These are phyloP conservation scores for Nothoprocta pentlandii DNA, from an alignment of 2,113 vertebrate genomes.

Conservation along the genomic window DNA sequence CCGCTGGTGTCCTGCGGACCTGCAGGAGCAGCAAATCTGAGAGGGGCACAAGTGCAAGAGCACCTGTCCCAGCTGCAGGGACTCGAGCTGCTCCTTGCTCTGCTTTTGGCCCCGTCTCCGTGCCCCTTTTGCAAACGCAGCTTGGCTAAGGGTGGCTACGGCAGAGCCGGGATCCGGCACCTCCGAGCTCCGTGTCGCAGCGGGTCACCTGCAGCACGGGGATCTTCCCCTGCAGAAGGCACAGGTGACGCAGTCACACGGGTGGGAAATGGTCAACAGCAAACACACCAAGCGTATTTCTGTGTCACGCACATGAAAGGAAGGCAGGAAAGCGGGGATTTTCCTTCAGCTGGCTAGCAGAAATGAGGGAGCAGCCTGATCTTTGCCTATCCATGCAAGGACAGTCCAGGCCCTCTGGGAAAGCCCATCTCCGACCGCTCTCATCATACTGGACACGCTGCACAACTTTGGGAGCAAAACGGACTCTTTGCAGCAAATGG, in stretches of 20 bases:
- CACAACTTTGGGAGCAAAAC: not conserved
- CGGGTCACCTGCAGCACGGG: not conserved
- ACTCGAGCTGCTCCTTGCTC: no score
- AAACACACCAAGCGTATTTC: rapidly evolving
- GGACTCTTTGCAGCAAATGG: not conserved
- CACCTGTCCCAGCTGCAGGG: no score
- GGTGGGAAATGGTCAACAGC: not conserved
- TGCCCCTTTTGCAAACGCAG: no score
- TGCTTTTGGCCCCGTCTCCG: no score
- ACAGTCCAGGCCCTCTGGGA: rapidly evolving
- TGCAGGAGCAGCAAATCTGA: no score
- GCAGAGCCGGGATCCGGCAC: rapidly evolving
- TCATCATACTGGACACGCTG: rapidly evolving
- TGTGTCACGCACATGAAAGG: not conserved
- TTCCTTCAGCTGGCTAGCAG: not conserved
- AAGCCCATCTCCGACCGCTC: not conserved
- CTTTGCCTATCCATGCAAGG: not conserved
- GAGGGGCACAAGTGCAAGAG: no score
- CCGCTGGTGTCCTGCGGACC: no score
- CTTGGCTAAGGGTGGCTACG: not conserved
- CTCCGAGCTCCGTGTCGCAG: not conserved
- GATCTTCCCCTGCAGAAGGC: rapidly evolving
- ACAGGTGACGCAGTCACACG: not conserved
- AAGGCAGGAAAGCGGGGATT: not conserved
- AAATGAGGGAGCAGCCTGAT: not conserved